Evolutionary conservation across 2,797 vertebrate genomes (phyloP).

Genomic region (Syngnathus rostellatus): DNA sequence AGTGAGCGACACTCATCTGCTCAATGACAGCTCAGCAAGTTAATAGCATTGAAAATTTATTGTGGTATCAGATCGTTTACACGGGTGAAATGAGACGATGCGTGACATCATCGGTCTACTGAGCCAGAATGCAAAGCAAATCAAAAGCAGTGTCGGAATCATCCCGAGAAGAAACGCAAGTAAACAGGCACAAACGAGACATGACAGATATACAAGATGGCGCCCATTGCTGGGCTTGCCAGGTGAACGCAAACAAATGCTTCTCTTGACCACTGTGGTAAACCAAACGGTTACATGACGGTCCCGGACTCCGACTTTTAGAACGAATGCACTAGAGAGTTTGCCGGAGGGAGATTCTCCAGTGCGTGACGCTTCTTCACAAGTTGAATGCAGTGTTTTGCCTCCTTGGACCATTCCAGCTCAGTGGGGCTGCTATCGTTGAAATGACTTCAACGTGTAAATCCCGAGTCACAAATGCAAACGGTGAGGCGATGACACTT

Average conservation of each 20-base stretch:
- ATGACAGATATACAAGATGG: constrained; percentile 73
- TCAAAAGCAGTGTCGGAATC: constrained; percentile 67
- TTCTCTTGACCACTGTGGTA: too few species aligned
- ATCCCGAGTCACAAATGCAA: not conserved
- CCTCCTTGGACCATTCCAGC: too few species aligned
- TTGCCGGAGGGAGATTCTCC: not conserved
- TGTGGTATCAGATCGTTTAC: constrained; percentile 90
- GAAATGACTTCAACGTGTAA: not conserved
- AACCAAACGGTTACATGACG: not conserved
- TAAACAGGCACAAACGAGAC: constrained; percentile 73
- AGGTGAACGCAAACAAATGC: not conserved
- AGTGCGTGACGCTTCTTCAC: not conserved
- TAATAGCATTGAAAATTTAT: constrained; percentile 85
- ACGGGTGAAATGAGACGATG: constrained; percentile 85
- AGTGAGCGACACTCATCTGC: too few species aligned
- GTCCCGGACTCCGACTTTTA: not conserved
- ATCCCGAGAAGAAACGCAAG: constrained; percentile 47
- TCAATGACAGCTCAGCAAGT: not conserved
- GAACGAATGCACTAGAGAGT: not conserved
- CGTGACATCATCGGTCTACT: constrained; percentile 75
- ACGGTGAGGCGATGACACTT: not conserved
- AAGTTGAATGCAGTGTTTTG: too few species aligned
- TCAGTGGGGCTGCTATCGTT: not conserved
- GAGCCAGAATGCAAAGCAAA: constrained; percentile 86
- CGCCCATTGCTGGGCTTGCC: constrained; percentile 30